A percentile compares a stretch with the other conserved stretches of the same genome.
Conservation (phyloP, 1,140 invertebrate genomes). For the Pseudachorutes palmiensis region DNA sequence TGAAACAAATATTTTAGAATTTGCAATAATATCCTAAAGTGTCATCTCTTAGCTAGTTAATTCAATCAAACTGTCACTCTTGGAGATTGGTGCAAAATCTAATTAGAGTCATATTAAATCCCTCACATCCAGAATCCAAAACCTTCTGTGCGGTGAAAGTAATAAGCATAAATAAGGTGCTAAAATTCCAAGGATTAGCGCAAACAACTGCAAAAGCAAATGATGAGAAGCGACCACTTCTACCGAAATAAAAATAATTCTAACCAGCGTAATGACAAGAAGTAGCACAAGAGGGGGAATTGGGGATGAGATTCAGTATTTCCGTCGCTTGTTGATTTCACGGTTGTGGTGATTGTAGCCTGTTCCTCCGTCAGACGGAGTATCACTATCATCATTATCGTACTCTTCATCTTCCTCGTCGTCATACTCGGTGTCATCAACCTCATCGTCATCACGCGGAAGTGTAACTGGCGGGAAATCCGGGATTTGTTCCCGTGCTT, state of each 20-base stretch:
- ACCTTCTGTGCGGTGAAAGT: too few relatives aligned
- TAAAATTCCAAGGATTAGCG: too few relatives aligned
- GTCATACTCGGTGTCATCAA: constrained; percentile 40
- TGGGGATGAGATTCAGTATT: neutral
- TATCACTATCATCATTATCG: constrained; percentile 12
- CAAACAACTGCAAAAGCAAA: too few relatives aligned
- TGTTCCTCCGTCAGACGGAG: neutral
- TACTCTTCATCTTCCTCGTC: constrained; percentile 36
- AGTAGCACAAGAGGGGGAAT: neutral
- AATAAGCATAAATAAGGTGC: too few relatives aligned
- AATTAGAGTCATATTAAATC: too few relatives aligned
- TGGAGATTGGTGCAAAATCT: too few relatives aligned
- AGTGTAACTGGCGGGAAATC: constrained; percentile 42
- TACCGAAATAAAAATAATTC: too few relatives aligned
- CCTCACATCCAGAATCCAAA: too few relatives aligned
- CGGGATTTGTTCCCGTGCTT: constrained; percentile 42
- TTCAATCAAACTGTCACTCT: constrained; percentile 6
- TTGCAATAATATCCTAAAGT: neutral
- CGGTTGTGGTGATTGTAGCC: neutral
- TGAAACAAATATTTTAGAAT: neutral
- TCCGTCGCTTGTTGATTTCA: constrained; percentile 5
- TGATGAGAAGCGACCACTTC: too few relatives aligned
- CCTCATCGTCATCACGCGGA: constrained; percentile 38
- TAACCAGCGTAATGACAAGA: neutral
- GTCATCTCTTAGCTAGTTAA: neutral